These are phyloP conservation scores for Caiman crocodilus DNA, from an alignment of 2,797 vertebrate genomes.

Conservation along the genomic window DNA sequence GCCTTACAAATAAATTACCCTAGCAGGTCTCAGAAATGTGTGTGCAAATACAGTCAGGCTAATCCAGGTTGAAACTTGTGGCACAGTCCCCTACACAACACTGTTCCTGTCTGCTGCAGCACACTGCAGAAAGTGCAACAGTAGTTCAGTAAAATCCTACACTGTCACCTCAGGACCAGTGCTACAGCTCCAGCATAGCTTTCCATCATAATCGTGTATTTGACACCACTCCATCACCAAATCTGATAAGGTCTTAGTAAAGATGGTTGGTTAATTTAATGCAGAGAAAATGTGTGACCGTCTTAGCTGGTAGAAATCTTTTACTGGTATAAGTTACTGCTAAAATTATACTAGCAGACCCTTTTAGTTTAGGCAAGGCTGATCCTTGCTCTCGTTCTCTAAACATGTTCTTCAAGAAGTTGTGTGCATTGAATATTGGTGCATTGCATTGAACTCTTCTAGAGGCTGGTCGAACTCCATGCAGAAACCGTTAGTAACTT, in stretches of 20 bases:
- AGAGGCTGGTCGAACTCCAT: background rate
- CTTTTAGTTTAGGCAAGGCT: background rate
- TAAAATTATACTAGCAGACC: background rate
- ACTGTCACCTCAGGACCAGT: constrained; percentile 10
- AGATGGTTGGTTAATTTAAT: constrained; percentile 49
- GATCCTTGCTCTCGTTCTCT: background rate
- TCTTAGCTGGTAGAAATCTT: background rate
- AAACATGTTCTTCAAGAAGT: background rate
- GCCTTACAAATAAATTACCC: background rate
- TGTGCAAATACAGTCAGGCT: background rate
- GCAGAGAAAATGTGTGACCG: background rate
- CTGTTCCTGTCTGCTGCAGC: background rate
- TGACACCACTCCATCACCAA: constrained; percentile 35
- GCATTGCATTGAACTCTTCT: background rate
- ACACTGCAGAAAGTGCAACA: background rate
- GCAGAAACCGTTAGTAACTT: background rate
- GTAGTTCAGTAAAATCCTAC: constrained; percentile 47
- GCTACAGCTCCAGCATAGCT: constrained; percentile 10
- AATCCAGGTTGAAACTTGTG: background rate
- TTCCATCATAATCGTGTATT: constrained; percentile 13
- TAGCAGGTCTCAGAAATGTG: background rate
- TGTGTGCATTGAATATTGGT: no score
- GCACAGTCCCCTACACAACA: background rate
- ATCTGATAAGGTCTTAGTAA: constrained; percentile 38
- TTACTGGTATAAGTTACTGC: no score